Base-by-base conservation (phyloP, 1,140 invertebrate genomes). In the Wiebesia pumilae region DNA sequence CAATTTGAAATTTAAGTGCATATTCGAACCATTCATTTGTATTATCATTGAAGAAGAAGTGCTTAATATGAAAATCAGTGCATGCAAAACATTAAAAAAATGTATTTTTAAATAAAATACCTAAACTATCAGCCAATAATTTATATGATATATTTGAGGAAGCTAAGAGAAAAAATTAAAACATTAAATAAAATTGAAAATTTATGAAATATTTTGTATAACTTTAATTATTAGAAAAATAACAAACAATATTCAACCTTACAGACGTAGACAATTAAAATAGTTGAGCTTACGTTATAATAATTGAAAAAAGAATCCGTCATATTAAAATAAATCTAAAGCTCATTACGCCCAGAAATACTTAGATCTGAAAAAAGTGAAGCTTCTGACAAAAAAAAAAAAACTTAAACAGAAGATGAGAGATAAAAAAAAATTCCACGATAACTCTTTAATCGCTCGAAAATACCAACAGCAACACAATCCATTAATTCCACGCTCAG, bases 401-500 rank as follows among this genome's bases (percentile, higher is more conserved):
- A 51, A 67, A n/a, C n/a, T n/a, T n/a, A n/a, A n/a, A n/a, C n/a
- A 54, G 43, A 71, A 35, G 51, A 80, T 27, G 33, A 6, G n/a
- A 40, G 24, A 43, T 24, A 14, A 40, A 67, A 62, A 84, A 62
- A 65, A 30, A 71, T 33, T 69, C 65, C 65, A 71, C 16, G 27
- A 35, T 40, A 47, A 77, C 30, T 82, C 85, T 47, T 86, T 78
- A 78, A 83, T 86, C 71, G 85, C 40, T 86, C 71, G 85, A 83
- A 82, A 87, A 83, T 83, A 78, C 85, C 81, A 69, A 78, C 81
- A 82, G 54, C 54, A 54, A 80, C 24, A 79, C 58, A 87, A 83
- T 83, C 80, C 81, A 87, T 87, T 87, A 87, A 87, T 87, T 83
- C 81, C 81, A 71, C 71, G 67, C 84, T 71, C 65, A 43, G n/a